Evolutionary conservation across 1,140 invertebrate species (phyloP).

Genomic region (Euwallacea fornicatus): DNA sequence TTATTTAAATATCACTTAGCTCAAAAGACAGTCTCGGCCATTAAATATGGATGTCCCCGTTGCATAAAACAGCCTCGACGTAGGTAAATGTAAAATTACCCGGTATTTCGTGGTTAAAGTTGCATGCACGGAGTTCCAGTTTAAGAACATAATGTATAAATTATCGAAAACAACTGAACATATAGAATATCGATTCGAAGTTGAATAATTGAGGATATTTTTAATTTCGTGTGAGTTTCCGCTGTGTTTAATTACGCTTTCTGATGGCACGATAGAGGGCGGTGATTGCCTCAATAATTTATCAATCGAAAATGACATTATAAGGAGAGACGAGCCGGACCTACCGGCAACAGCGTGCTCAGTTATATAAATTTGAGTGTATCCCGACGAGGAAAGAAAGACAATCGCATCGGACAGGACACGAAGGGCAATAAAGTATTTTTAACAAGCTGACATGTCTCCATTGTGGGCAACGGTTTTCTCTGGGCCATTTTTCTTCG

Average conservation of each 20-base stretch:
- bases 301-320: background rate
- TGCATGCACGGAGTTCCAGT: constrained; percentile 26
- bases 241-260: background rate
- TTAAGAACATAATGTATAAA: constrained; percentile 30
- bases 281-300: constrained; percentile 1
- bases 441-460: constrained; percentile 41
- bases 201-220: constrained; percentile 13
- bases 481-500: constrained; percentile 18
- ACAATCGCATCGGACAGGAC: constrained; percentile 32
- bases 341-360: constrained; percentile 17
- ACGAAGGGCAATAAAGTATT: constrained; percentile 39
- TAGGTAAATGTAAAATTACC: constrained; percentile 32
- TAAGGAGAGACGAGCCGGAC: constrained; percentile 17
- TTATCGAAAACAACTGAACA: constrained; percentile 25
- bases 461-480: constrained; percentile 27
- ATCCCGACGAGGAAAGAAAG: constrained; percentile 19
- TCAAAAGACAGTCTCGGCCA: constrained; percentile 20
- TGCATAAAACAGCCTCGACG: constrained; percentile 20
- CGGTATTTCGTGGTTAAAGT: constrained; percentile 27
- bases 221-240: constrained; percentile 11
- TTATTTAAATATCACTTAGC: constrained; percentile 32
- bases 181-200: constrained; percentile 3
- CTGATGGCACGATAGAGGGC: background rate
- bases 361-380: constrained; percentile 39
- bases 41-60: constrained; percentile 22